Evolutionary conservation across 2,888 invertebrate species (phyloP), one percentile per base, ranked within the genome.

Genomic region (Sisyra terminalis): DNA sequence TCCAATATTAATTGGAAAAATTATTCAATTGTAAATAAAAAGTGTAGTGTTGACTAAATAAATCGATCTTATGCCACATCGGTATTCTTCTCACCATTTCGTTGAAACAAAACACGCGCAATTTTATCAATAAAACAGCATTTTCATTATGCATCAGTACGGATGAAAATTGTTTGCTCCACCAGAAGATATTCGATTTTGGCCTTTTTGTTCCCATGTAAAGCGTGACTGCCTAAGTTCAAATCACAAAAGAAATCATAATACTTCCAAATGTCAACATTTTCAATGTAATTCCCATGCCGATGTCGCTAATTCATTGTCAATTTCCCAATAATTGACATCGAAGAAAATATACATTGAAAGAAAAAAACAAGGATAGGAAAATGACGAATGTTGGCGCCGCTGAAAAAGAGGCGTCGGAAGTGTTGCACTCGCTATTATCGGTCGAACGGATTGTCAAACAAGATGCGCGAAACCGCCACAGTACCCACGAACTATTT

Each of bases 351-450:
- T n/a, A n/a, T n/a, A n/a, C n/a, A 24, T 24, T 24, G 3, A 24
- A 24, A 24, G 7, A 24, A 24, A 24, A 24, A 24, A 24, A 24
- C 3, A 24, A 24, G 7, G 7, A 3, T 3, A 24, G 24, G 55
- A 67, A 70, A 62, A 72, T 74, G 73, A 70, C 73, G 56, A 68
- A 67, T 51, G 74, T 74, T 50, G 74, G 74, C 57, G 69, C 73
- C 46, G 77, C 77, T 29, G 78, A 77, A 61, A 77, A 76, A 58
- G 78, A 78, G 57, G 78, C 78, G 14, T 78, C 75, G 53, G 78
- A 78, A 61, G 77, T 78, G 35, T 62, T 78, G 42, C 76, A 77
- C 56, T 74, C 76, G 13, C 59, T 78, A 47, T 59, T 78, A 43
- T 75, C 76, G 7, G 75, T 77, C 48, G 76, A 77, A 57, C 63